Evolutionary conservation across 2,797 vertebrate genomes (phyloP).

Genomic region (Hipposideros larvatus): DNA sequence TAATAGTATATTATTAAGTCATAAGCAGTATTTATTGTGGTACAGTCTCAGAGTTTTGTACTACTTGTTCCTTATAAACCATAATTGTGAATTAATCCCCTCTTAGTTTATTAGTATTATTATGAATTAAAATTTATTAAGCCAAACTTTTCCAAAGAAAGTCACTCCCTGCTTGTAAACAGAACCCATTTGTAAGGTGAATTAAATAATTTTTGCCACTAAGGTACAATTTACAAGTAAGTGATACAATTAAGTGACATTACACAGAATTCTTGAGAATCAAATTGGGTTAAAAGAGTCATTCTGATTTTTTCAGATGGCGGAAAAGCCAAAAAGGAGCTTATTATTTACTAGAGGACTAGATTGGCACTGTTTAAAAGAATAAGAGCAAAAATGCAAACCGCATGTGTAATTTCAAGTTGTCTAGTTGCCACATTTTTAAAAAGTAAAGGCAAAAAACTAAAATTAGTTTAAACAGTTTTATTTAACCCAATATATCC

Average conservation of each 20-base stretch:
- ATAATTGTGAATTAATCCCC: conserved; percentile 47
- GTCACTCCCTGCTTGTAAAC: conserved; percentile 33
- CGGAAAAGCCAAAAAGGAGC: neutral
- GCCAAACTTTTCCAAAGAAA: conserved; percentile 33
- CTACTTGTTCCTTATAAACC: conserved; percentile 36
- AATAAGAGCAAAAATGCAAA: neutral
- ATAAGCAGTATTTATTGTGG: neutral
- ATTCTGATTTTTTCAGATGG: neutral
- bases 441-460: neutral
- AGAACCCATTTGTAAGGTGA: neutral
- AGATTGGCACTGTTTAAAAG: neutral
- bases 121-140: conserved; percentile 64
- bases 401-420: neutral
- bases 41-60: neutral
- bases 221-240: neutral
- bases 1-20: neutral
- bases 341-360: neutral
- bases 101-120: conserved; percentile 59
- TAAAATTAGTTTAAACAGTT: neutral
- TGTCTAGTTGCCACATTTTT: neutral
- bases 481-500: neutral
- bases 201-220: neutral
- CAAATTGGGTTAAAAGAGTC: neutral
- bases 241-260: neutral
- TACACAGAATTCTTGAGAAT: conserved; percentile 9